Evolutionary conservation across 2,113 vertebrate genomes (phyloP), one percentile per base, ranked within the genome.

Genomic region (Gymnogyps californianus): DNA sequence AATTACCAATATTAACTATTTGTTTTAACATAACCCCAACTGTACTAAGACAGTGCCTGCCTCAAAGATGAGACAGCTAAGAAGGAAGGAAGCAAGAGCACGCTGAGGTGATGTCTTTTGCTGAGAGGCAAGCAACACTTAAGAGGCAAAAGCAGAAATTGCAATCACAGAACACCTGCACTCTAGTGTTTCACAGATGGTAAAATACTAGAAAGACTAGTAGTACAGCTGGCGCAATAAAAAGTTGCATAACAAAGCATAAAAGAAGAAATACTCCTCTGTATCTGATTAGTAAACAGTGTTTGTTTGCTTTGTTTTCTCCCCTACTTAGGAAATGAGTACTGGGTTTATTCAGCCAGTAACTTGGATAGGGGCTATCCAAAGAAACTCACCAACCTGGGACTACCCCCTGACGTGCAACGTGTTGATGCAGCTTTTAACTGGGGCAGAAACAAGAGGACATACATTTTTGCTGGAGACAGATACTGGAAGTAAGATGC

Each of bases 381-480:
- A 36, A 99, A 99, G 97, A 99, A 98, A 7, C 95, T 99, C 90
- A 98, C 98, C 87, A 98, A 91, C 95, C 97, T 99, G 47, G 99
- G 98, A 38, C 97, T 99, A 16, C 99, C 99, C 32, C 80, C 98
- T 26, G 99, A 99, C 14, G 82, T 99, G 28, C 97, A 99, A 42
- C 95, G 88, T 1, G 98, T 99, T 0, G 99, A 99, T 13, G 99
- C 99, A 19, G 99, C 98, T 83, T 99, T 99, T 77, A 99, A 98
- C 95, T 99, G 99, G 96, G 99, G 98, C 96, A 99, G 99, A 97
- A 99, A 99, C 98, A 99, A 98, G 97, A 99, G 98, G 98, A 99
- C 99, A 0, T 99, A 99, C 92, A 97, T 99, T 90, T 99, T 99
- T 87, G 95, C 99, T 22, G 99, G 98, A 76, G 99, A 99, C 97